Evolutionary conservation across 2,797 vertebrate species (phyloP), one percentile per base, ranked within the genome.

Genomic region (Myiotriccus ornatus): DNA sequence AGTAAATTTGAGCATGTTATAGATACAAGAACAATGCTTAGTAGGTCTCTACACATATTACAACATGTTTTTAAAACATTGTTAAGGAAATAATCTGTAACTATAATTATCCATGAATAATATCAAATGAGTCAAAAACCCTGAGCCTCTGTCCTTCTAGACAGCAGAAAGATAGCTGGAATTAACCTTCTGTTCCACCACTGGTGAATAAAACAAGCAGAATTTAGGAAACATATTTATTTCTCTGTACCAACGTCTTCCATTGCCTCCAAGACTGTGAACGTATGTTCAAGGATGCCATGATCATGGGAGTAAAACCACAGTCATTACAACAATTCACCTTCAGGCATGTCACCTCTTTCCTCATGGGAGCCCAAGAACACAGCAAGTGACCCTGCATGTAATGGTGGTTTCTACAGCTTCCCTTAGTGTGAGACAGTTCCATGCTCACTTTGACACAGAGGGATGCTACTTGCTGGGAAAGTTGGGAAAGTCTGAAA

Each of bases 391-490:
- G 34, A 43, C 7, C 12, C 6, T 47, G 8, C 32, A 23, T 9
- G 27, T 6, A 35, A 60, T 8, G 5, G 18, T 28, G 15, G 24
- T 21, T 74, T 25, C 43, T 57, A 41, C 28, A 34, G 5, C 17
- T 89, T 69, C 39, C 14, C 9, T 37, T 50, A 32, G 1, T 6
- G 3, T 8, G 21, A 60, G 32, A 34, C 6, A 78, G 3, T 12
- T 74, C 2, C 0, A 5, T 43, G 17, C 8, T 4, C 2, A 55
- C 28, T 14, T 7, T 24, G 43, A 30, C 0, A 1, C 12, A 32
- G 9, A 4, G 6, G 3, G 2, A 43, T 50, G 20, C 3, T 41
- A 2, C 17, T 63, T 47, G 2, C 34, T 73, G 18, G 25, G 19
- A 75, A 90, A 60, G 22, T 12, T 23, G 12, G 60, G 39, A 32